These are phyloP conservation scores for Cepphus grylle DNA, from an alignment of 2,113 vertebrate species.

Conservation along the genomic window DNA sequence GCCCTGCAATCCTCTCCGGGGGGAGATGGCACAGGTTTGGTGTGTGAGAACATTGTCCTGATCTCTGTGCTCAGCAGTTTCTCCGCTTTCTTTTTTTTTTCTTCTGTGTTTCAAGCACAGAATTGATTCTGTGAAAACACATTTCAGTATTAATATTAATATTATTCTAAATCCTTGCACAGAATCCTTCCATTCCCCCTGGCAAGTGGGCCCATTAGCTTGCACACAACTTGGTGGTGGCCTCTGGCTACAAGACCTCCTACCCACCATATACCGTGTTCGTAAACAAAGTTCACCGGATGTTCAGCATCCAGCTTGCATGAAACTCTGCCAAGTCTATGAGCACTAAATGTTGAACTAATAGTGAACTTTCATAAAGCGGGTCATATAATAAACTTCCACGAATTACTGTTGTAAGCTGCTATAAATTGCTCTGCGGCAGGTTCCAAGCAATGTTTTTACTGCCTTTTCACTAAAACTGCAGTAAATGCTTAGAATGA, in stretches of 20 bases:
- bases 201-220: background rate
- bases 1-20: background rate
- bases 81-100: background rate
- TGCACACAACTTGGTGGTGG: background rate
- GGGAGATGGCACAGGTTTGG: fast-evolving
- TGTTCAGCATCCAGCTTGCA: constrained; percentile 1
- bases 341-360: constrained; percentile 22
- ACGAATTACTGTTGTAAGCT: constrained; percentile 5
- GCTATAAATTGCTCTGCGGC: background rate
- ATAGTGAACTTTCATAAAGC: constrained; percentile 26
- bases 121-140: background rate
- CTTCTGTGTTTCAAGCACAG: background rate
- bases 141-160: background rate
- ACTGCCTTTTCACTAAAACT: background rate
- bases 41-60: background rate
- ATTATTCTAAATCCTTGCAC: background rate
- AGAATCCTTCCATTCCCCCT: background rate
- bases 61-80: background rate
- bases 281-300: background rate
- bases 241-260: background rate
- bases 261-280: background rate
- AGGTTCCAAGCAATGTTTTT: background rate
- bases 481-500: background rate
- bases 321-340: constrained; percentile 11
- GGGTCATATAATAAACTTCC: background rate